Evolutionary conservation across 2,797 vertebrate species (phyloP).

Genomic region (Macroramphosus scolopax): DNA sequence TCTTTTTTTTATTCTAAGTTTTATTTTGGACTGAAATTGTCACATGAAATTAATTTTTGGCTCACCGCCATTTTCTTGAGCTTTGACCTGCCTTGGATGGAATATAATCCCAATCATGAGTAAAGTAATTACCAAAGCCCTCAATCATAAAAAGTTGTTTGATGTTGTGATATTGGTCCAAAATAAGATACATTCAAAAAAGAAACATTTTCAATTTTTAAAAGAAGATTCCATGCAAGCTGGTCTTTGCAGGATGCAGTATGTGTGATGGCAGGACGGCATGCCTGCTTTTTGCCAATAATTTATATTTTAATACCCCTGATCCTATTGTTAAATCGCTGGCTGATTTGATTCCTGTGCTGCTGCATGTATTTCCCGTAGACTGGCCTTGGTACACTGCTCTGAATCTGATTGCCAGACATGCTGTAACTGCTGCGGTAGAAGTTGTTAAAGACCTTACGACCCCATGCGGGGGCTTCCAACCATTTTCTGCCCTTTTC

Average conservation of each 20-base stretch:
- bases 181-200: background rate
- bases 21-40: constrained; percentile 52
- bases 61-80: constrained; percentile 39
- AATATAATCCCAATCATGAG: constrained; percentile 47
- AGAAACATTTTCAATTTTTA: constrained; percentile 6
- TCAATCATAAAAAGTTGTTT: constrained; percentile 3
- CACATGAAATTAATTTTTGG: constrained; percentile 36
- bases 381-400: constrained; percentile 67
- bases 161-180: background rate
- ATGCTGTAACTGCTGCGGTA: constrained; percentile 39
- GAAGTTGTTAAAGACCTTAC: constrained; percentile 10
- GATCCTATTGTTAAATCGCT: constrained; percentile 58
- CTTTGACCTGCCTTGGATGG: constrained; percentile 74
- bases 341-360: constrained; percentile 62
- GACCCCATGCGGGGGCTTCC: constrained; percentile 16
- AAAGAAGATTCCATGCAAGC: constrained; percentile 72
- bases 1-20: constrained; percentile 25
- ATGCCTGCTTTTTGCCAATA: constrained; percentile 73
- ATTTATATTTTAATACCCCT: constrained; percentile 51
- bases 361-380: constrained; percentile 70
- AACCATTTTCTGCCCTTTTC: constrained; percentile 9
- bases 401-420: constrained; percentile 77
- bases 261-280: constrained; percentile 66
- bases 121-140: constrained; percentile 1
- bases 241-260: constrained; percentile 65